phyloP scores from a whole-genome alignment of 2,797 vertebrate genomes.

The Brotula barbata region DNA sequence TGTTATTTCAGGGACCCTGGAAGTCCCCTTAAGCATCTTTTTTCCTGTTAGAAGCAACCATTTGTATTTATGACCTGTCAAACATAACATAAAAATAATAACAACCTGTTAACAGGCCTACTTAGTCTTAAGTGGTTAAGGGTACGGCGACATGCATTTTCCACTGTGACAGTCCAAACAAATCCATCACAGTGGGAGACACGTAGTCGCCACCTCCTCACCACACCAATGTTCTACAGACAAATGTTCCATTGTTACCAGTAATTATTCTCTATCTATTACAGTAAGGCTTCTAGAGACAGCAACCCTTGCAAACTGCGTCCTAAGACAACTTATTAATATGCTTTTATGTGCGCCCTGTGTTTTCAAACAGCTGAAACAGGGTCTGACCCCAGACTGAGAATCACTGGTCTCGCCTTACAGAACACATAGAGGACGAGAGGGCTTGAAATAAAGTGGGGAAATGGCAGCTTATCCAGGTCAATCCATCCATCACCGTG shows the following conservation, averaged over 20 bases:
- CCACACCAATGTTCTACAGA: too few species aligned
- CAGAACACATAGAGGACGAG: constrained; percentile 48
- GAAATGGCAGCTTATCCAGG: constrained; percentile 76
- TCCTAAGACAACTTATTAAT: background rate
- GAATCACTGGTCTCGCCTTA: constrained; percentile 59
- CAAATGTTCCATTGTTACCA: too few species aligned
- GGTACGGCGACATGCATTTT: too few species aligned
- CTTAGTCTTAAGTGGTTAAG: too few species aligned
- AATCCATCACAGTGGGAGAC: background rate
- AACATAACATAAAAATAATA: too few species aligned
- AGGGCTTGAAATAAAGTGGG: constrained; percentile 63
- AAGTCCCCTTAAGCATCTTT: too few species aligned
- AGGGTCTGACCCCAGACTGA: constrained; percentile 25
- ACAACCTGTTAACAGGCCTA: too few species aligned
- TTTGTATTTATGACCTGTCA: too few species aligned
- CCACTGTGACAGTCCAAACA: background rate
- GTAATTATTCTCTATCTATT: too few species aligned
- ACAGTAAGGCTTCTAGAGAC: background rate
- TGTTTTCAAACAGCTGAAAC: background rate
- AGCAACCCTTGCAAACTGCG: background rate
- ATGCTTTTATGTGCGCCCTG: background rate
- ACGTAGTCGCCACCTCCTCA: too few species aligned
- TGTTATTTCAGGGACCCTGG: too few species aligned
- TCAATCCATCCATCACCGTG: constrained; percentile 80
- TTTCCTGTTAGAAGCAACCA: too few species aligned